Evolutionary conservation across 2,797 vertebrate genomes (phyloP), one percentile per base, ranked within the genome.

Genomic region (Salmo trutta): DNA sequence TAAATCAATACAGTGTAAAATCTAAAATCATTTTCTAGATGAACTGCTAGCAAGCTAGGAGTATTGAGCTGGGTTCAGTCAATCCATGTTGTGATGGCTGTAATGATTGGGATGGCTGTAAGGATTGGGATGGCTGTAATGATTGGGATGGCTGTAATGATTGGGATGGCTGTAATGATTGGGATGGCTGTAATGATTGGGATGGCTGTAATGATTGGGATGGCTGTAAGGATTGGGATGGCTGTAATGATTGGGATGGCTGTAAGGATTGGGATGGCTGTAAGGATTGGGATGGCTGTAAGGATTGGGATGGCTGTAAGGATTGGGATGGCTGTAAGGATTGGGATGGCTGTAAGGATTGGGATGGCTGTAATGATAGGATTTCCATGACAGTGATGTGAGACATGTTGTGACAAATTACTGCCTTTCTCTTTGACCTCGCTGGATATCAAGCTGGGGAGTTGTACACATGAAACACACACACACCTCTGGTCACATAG

Each of bases 351-450:
- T 47, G 66, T 69, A 69, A 31, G 19, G 29, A 67, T 67, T 67
- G 10, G 17, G 12, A 64, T 21, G 76, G 85, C 41, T 47, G 66
- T 69, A 69, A 85, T 73, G 84, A 79, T 75, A 53, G 73, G 68
- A 91, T 89, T 90, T 88, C 81, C 79, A 87, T 87, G 88, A 85
- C 86, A 87, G 66, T 89, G 89, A 89, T 69, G 79, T 78, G 77
- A 87, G 82, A 84, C 74, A 84, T 87, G 83, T 87, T 88, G 86
- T 91, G 86, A 90, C 76, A 88, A 88, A 85, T 90, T 90, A 87
- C 59, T 75, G 75, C 67, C 10, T 85, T 86, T 88, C 73, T 76
- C 82, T 87, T 85, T 88, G 84, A 91, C 85, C 86, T 77, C 72
- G 71, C 77, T 83, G 8, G 56, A 76, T 73, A 78, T 85, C 1